These are phyloP conservation scores for Hylyphantes graminicola DNA, from an alignment of 1,140 invertebrate species.

Conservation along the genomic window DNA sequence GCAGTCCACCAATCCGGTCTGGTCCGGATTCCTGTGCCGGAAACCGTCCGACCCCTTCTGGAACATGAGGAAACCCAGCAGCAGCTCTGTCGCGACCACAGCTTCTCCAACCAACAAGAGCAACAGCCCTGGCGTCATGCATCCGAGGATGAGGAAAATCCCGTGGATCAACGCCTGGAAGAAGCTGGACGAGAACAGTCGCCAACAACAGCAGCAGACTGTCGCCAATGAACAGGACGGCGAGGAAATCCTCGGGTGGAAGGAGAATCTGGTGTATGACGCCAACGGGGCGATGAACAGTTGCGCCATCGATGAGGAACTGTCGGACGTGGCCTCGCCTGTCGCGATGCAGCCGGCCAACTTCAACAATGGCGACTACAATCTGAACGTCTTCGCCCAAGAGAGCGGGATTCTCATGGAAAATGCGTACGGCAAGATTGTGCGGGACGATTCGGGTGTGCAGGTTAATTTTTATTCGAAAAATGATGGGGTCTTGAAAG, in stretches of 20 bases:
- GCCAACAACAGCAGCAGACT: neutral
- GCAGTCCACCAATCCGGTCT: constrained; percentile 46
- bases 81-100: neutral
- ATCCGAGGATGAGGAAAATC: constrained; percentile 48
- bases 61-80: constrained; percentile 43
- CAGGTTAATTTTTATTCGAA: constrained; percentile 40
- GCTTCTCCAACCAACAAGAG: constrained; percentile 1
- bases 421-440: constrained; percentile 52
- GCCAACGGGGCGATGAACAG: neutral
- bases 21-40: constrained; percentile 40
- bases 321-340: constrained; percentile 24
- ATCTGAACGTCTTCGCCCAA: constrained; percentile 50
- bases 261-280: constrained; percentile 26
- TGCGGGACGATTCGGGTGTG: constrained; percentile 34
- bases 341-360: neutral
- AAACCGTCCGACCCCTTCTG: constrained; percentile 48
- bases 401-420: constrained; percentile 44
- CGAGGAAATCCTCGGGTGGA: constrained; percentile 15
- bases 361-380: constrained; percentile 16
- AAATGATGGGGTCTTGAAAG: constrained; percentile 4
- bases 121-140: constrained; percentile 31
- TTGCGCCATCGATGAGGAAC: constrained; percentile 36
- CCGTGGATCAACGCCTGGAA: constrained; percentile 53
- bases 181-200: constrained; percentile 45
- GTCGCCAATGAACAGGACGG: neutral